Evolutionary conservation across 2,113 vertebrate genomes (phyloP).

Genomic region (Onychostruthus taczanowskii): DNA sequence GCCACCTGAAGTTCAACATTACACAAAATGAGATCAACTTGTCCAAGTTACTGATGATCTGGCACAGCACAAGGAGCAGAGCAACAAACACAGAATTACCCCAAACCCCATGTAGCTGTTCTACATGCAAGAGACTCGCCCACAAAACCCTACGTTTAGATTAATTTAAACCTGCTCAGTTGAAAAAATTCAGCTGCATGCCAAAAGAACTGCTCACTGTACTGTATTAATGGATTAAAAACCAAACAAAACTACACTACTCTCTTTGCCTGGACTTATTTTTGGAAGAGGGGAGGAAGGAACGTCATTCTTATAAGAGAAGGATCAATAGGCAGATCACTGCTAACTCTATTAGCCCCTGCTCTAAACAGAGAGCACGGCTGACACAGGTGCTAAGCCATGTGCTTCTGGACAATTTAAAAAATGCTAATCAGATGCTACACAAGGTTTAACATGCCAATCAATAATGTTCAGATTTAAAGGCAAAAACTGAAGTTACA

Average conservation of each 20-base stretch:
- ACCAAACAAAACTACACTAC: background rate
- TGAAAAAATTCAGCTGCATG: background rate
- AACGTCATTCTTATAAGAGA: conserved; percentile 6
- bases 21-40: background rate
- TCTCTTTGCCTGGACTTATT: conserved; percentile 26
- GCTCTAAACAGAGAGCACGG: background rate
- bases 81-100: background rate
- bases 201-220: background rate
- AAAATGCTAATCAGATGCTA: conserved; percentile 67
- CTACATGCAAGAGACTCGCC: background rate
- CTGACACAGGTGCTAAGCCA: conserved; percentile 67
- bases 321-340: conserved; percentile 47
- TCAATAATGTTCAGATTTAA: conserved; percentile 62
- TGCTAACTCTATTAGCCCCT: conserved; percentile 54
- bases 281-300: conserved; percentile 58
- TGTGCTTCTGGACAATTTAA: conserved; percentile 54
- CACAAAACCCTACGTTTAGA: background rate
- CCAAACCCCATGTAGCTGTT: background rate
- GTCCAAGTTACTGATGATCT: background rate
- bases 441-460: conserved; percentile 38
- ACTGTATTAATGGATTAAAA: conserved; percentile 42
- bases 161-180: conserved; percentile 17
- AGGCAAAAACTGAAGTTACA: conserved; percentile 69
- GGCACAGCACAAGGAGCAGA: background rate
- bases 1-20: background rate